Conservation (phyloP, 92 coral and sea anemone species). For the Epizoanthus fatuus region DNA sequence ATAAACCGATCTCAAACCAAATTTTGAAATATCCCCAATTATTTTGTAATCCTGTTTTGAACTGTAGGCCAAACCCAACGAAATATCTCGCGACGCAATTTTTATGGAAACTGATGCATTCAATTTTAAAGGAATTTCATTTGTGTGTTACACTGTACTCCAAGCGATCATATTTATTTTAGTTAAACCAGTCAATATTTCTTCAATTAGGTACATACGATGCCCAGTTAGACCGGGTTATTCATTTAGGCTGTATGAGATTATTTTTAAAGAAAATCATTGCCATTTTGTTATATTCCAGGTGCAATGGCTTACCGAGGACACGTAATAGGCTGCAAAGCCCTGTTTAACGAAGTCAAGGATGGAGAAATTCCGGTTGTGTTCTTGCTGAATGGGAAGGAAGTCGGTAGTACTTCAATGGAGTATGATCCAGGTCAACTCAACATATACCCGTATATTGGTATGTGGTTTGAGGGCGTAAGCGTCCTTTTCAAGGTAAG, state of each 20-base stretch:
- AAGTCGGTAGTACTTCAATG: constrained; percentile 32
- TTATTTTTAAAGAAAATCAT: not conserved
- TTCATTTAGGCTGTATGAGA: too few relatives aligned
- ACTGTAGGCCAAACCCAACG: too few relatives aligned
- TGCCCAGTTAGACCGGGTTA: not conserved
- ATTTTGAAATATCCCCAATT: too few relatives aligned
- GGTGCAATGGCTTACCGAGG: constrained; percentile 58
- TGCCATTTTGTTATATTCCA: not conserved
- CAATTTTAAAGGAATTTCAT: too few relatives aligned
- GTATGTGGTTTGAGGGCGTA: constrained; percentile 24
- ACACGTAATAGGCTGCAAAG: constrained; percentile 47
- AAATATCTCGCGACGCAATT: too few relatives aligned
- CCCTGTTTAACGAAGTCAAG: not conserved
- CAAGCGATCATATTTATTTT: too few relatives aligned
- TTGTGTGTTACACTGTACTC: too few relatives aligned
- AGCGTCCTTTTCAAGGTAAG: constrained; percentile 44
- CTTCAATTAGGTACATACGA: not conserved
- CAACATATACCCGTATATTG: not conserved
- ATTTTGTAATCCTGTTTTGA: too few relatives aligned
- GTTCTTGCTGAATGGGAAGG: constrained; percentile 40
- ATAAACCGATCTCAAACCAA: too few relatives aligned
- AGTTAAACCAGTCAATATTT: too few relatives aligned
- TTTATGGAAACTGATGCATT: too few relatives aligned
- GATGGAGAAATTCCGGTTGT: constrained; percentile 12
- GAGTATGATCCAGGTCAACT: not conserved